Evolutionary conservation across 1,140 invertebrate species (phyloP).

Genomic region (Bicyclus anynana): DNA sequence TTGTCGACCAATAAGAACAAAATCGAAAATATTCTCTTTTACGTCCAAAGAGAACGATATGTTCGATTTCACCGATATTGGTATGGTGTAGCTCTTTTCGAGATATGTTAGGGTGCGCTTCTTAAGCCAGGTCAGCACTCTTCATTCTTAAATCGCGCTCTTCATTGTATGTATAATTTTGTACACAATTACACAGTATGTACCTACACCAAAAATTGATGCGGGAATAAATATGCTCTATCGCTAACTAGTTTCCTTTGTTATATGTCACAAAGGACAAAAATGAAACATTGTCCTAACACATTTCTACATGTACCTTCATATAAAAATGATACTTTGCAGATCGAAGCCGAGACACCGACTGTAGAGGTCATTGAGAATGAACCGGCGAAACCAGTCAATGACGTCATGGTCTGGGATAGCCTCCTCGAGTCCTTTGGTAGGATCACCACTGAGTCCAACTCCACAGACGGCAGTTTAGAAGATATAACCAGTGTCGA

Average conservation of each 20-base stretch:
- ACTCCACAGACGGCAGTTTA: conserved; percentile 60
- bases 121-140: too few relatives aligned
- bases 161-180: too few relatives aligned
- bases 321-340: conserved; percentile 23
- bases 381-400: conserved; percentile 29
- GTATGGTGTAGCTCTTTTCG: too few relatives aligned
- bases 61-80: too few relatives aligned
- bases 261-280: neutral
- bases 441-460: conserved; percentile 66
- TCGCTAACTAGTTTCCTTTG: neutral
- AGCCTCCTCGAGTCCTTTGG: conserved; percentile 66
- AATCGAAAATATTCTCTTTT: too few relatives aligned
- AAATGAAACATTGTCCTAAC: neutral
- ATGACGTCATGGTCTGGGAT: conserved; percentile 61
- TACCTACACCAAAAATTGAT: neutral
- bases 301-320: neutral
- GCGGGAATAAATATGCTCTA: conserved; percentile 3
- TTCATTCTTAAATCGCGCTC: too few relatives aligned
- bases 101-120: too few relatives aligned
- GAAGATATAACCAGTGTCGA: conserved; percentile 56
- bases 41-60: too few relatives aligned
- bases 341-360: conserved; percentile 45
- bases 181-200: neutral
- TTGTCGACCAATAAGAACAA: too few relatives aligned
- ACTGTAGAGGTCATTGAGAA: conserved; percentile 32